Base-by-base conservation (phyloP, 2,888 invertebrate species). In the Epiblema foenella region DNA sequence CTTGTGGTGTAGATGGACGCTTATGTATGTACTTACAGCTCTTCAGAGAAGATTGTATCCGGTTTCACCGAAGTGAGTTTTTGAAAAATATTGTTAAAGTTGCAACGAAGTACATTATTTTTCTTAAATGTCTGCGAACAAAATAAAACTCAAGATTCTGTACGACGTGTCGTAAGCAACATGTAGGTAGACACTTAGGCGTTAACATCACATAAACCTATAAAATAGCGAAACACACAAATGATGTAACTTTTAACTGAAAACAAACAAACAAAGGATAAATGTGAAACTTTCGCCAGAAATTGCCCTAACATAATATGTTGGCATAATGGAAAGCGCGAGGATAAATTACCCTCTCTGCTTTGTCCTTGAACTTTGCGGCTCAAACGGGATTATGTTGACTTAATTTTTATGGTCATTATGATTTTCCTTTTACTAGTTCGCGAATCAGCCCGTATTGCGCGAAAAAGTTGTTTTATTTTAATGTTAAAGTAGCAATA, bases 291-390 rank as follows among this genome's bases (percentile, higher is more conserved):
- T 67, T 71, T 64, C 67, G 69, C 59, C 67, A 76, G 69, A 81
- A 79, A 77, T 79, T 78, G 77, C 78, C 78, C 79, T 82, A 83
- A 81, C 62, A 85, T 85, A 85, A 88, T 88, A 88, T 88, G 88
- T 85, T 81, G 81, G 76, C 81, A 82, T 86, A 87, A 87, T 87
- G 85, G 84, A 81, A 79, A 79, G 79, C 77, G 81, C 77, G 82
- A 74, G 69, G 78, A 88, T 83, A 85, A 87, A 89, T 89, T 84
- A 81, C 79, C 79, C 73, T 81, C 75, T 79, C 67, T 77, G 75
- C 76, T 71, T 70, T 74, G 81, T 56, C 89, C 87, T 85, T 89
- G 86, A 88, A 86, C 85, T 82, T 77, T 65, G 73, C 52, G 76
- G 73, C 63, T 74, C 69, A 69, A 81, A 79, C 78, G 81, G 79